Base-by-base conservation (phyloP, 2,113 vertebrate genomes). In the Ursus arctos region DNA sequence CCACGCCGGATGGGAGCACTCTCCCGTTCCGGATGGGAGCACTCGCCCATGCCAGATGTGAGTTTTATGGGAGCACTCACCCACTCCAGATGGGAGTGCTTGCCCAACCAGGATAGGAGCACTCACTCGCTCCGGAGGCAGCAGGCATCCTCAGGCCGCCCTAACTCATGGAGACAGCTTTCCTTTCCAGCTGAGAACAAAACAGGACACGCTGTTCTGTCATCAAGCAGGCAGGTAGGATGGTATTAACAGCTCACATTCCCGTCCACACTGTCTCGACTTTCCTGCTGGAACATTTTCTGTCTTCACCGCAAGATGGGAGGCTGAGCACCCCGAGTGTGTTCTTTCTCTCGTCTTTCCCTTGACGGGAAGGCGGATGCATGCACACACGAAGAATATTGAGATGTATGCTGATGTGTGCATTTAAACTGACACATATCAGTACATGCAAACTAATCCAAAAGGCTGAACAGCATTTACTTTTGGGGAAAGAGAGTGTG, bases 321-420 rank as follows among this genome's bases (percentile, higher is more conserved):
- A 86, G 47, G 13, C 71, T 77, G 33, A 24, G 13, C 57, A 87
- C n/a, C 22, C 7, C 24, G 19, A 55, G 47, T 47, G 5, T 77
- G n/a, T 43, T 67, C n/a, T 77, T 47, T 55, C n/a, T n/a, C 15
- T 0, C 53, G 4, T 33, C 14, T 53, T 55, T 33, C 47, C 51
- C 71, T 86, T 43, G 26, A 43, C 19, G 63, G 31, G 43, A 21
- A 83, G 31, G 33, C 9, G 7, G 15, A 26, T 36, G 43, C 19
- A 26, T 0, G 1, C 14, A 63, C 19, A 47, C 1, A 0, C 26
- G 55, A 63, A 72, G 43, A 43, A 4, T 49, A 59, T 22, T 31
- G 28, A 57, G 9, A 49, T 49, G 74, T 36, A 19, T 22, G 53
- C 19, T 28, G n/a, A 33, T 33, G 13, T 28, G 49, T 33, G 76